A percentile compares a stretch with the other conserved stretches of the same genome.
Conservation (phyloP, 1,140 invertebrate species). For the Gryllus bimaculatus region DNA sequence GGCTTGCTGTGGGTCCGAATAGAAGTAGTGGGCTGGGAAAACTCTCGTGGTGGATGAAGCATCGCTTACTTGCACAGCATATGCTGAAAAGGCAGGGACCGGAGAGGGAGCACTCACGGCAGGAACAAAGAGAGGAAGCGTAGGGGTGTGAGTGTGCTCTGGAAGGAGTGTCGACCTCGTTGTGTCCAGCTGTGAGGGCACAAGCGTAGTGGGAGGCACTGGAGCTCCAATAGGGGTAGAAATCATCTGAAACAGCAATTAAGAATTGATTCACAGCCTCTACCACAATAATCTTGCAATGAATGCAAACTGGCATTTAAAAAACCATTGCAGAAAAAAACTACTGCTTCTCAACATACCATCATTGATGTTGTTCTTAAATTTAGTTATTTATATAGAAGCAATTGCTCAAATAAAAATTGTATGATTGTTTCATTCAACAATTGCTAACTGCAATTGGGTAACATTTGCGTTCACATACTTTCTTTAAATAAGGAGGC, state of each 20-base stretch:
- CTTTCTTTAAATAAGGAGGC: too few species aligned
- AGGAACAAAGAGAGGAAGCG: slow-evolving; percentile 9
- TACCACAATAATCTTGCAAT: slow-evolving; percentile 14
- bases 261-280: slow-evolving; percentile 12
- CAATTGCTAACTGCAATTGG: too few species aligned
- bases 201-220: slow-evolving; percentile 25
- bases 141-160: slow-evolving; percentile 26
- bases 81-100: background rate
- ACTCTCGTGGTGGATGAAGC: background rate
- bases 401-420: background rate
- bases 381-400: slow-evolving; percentile 4
- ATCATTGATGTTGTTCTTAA: slow-evolving; percentile 12
- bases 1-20: background rate
- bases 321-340: slow-evolving; percentile 7
- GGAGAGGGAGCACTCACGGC: background rate
- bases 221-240: slow-evolving; percentile 49
- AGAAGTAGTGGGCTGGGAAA: background rate
- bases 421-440: background rate
- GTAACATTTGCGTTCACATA: too few species aligned
- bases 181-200: slow-evolving; percentile 22
- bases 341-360: background rate
- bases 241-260: slow-evolving; percentile 39
- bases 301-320: background rate
- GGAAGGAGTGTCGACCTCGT: slow-evolving; percentile 17
- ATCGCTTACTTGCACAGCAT: background rate